Evolutionary conservation across 2,113 vertebrate genomes (phyloP), one percentile per base, ranked within the genome.

Genomic region (Picathartes gymnocephalus): DNA sequence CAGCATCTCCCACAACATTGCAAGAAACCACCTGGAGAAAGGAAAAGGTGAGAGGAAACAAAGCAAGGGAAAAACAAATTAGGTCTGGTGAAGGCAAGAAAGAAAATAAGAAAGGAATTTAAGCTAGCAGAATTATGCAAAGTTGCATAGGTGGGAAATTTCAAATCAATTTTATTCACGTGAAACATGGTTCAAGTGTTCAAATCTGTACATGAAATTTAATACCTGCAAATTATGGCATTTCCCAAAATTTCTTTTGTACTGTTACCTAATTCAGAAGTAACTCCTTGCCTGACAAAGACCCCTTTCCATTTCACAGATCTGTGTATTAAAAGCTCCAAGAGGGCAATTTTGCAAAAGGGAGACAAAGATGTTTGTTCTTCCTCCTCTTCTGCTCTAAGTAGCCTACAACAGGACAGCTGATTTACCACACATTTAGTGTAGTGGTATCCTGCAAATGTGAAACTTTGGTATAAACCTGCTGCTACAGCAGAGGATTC

Each of bases 21-120:
- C 99, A 99, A 89, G 97, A 95, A 82, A 98, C 97, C 69, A 98
- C 97, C 99, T 99, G 93, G 25, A 62, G 92, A 78, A 86, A 85
- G 22, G 10, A 76, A 54, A 35, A 28, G 13, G 2, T 2, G 8
- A 24, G 5, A 6, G 10, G 18, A 61, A 79, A 76, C 1, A 9
- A 56, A 39, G 39, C 39, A 11, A 73, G 78, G 54, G 27, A 73
- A 88, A 69, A 80, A 17, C 19, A 42, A n/a, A 27, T 81, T 19
- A 64, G 3, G 19, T 39, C 31, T 83, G 60, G 18, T 47, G 30
- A 71, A 88, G 31, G 56, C 33, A 84, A 88, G 51, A 85, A 90
- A 58, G 39, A 48, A 89, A 62, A 8, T 58, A 56, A 70, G 42
- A 51, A 54, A 78, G 22, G 28, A 48, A 31, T 58, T 86, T 6